phyloP scores from a whole-genome alignment of 2,113 vertebrate genomes.

The Symphodus melops region DNA sequence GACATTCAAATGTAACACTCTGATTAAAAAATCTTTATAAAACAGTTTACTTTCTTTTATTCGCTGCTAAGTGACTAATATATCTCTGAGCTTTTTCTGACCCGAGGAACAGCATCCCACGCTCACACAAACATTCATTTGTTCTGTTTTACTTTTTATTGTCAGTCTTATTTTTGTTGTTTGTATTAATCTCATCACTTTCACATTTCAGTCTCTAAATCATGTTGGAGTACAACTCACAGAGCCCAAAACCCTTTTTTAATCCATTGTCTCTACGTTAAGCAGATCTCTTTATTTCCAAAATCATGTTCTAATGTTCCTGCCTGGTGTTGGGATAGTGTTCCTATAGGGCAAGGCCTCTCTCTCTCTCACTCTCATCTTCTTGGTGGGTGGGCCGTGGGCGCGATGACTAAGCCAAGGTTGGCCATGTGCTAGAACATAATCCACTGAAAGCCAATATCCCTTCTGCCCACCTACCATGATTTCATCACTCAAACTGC shows the following conservation, averaged over 20 bases:
- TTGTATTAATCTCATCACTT: background rate
- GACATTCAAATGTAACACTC: background rate
- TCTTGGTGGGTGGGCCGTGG: slow-evolving; percentile 76
- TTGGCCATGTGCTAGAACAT: slow-evolving; percentile 77
- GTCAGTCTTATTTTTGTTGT: slow-evolving; percentile 14
- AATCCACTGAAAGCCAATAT: slow-evolving; percentile 78
- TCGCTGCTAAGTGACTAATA: slow-evolving; percentile 10
- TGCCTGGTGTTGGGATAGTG: slow-evolving; percentile 48
- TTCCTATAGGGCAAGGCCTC: slow-evolving; percentile 65
- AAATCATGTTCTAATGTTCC: slow-evolving; percentile 32
- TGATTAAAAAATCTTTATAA: slow-evolving; percentile 10
- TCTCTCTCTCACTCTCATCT: slow-evolving; percentile 62
- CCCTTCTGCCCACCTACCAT: slow-evolving; percentile 75
- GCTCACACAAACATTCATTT: background rate
- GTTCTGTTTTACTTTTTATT: slow-evolving; percentile 7
- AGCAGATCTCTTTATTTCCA: slow-evolving; percentile 31
- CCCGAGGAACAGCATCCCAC: background rate
- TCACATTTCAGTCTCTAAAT: slow-evolving; percentile 10
- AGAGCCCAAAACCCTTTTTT: background rate
- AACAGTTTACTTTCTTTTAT: background rate
- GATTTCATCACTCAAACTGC: slow-evolving; percentile 73
- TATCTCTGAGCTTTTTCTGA: background rate
- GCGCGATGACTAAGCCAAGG: slow-evolving; percentile 80
- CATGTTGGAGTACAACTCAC: background rate
- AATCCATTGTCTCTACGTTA: slow-evolving; percentile 14